These are phyloP conservation scores for Emydocephalus ijimae DNA, from an alignment of 2,113 vertebrate genomes.

Conservation along the genomic window DNA sequence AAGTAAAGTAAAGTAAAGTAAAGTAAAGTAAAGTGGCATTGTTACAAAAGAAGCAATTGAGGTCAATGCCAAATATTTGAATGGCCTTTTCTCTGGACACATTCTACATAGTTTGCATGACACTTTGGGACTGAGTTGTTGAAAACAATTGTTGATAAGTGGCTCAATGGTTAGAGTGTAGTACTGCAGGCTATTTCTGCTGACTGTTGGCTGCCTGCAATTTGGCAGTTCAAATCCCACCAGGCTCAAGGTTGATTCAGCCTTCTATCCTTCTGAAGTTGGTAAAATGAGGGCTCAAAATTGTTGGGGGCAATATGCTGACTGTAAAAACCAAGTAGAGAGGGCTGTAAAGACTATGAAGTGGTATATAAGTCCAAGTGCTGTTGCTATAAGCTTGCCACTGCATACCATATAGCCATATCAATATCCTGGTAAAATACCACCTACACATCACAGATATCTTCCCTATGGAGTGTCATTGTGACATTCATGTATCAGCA, in stretches of 20 bases:
- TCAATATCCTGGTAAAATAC: background rate
- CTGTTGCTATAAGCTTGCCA: background rate
- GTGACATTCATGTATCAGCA: background rate
- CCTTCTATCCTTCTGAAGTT: too few relatives aligned
- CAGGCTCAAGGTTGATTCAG: too few relatives aligned
- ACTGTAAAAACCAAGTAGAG: too few relatives aligned
- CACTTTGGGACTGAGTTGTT: background rate
- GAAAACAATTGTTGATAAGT: background rate
- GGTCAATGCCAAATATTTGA: background rate
- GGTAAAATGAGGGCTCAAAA: too few relatives aligned
- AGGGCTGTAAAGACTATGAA: too few relatives aligned
- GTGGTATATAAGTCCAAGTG: too few relatives aligned
- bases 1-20: too few relatives aligned
- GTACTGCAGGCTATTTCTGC: too few relatives aligned
- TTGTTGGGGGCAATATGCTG: too few relatives aligned
- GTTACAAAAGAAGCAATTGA: background rate
- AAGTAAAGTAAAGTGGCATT: background rate
- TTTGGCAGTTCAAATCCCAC: too few relatives aligned
- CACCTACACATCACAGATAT: background rate
- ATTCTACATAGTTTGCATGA: background rate
- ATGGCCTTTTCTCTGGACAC: background rate
- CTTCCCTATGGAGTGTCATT: background rate
- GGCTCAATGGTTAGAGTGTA: too few relatives aligned
- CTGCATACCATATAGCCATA: background rate
- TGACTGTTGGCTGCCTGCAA: too few relatives aligned